Percentiles rank a stretch among this genome's conserved stretches.
Evolutionary conservation across 2,888 invertebrate species (phyloP).

Genomic region (Plebejus melissa): DNA sequence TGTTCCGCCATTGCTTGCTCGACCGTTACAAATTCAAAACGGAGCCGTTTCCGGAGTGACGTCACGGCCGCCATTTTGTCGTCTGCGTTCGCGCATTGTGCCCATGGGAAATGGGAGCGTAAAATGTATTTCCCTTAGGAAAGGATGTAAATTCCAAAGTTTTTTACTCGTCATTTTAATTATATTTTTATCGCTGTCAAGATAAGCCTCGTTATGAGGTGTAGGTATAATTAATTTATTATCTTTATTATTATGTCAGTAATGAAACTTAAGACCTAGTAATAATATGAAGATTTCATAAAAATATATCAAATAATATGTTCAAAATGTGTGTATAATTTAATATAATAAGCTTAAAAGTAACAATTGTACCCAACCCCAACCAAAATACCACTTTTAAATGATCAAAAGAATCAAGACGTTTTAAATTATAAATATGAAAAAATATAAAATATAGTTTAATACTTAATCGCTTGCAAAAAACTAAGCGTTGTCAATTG

Average conservation of each 20-base stretch:
- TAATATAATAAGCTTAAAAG: background rate
- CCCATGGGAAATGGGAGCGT: slow-evolving; percentile 71
- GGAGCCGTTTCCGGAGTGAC: slow-evolving; percentile 77
- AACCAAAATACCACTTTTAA: background rate
- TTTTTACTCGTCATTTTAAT: slow-evolving; percentile 14
- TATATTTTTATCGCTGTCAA: slow-evolving; percentile 4
- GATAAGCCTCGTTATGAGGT: background rate
- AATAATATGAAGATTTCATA: background rate
- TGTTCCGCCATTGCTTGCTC: slow-evolving; percentile 77
- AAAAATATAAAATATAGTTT: background rate
- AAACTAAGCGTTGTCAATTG: slow-evolving; percentile 48
- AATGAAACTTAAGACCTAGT: background rate
- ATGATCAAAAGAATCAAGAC: background rate
- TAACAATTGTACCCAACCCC: background rate
- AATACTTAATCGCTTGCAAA: slow-evolving; percentile 30
- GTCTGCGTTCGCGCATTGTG: slow-evolving; percentile 61
- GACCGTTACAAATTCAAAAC: slow-evolving; percentile 79
- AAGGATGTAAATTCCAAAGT: slow-evolving; percentile 46
- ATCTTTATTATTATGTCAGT: background rate
- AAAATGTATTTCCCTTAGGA: slow-evolving; percentile 68
- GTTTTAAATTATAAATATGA: background rate
- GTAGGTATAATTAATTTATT: slow-evolving; percentile 13
- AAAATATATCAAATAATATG: background rate
- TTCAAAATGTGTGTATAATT: background rate
- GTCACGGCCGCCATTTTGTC: slow-evolving; percentile 58